These are phyloP conservation scores for Cataglyphis cursor DNA, from an alignment of 2,888 invertebrate species.

Conservation along the genomic window DNA sequence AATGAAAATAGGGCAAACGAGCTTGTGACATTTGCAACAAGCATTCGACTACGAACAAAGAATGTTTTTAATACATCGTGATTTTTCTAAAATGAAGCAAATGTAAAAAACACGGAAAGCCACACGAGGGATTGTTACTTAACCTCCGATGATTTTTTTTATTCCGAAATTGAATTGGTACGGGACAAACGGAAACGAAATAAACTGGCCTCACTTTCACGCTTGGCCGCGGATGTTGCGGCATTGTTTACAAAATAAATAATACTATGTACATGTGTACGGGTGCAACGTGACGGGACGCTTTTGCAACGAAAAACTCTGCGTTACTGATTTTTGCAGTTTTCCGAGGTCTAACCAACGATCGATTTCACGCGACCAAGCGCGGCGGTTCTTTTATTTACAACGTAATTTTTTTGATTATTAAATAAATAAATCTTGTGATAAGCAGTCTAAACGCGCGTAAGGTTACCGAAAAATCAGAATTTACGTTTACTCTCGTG, in stretches of 20 bases:
- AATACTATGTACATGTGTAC: slow-evolving; percentile 50
- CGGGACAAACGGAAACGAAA: slow-evolving; percentile 55
- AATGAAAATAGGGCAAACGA: slow-evolving; percentile 11
- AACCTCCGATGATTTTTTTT: slow-evolving; percentile 46
- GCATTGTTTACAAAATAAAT: slow-evolving; percentile 66
- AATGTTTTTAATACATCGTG: slow-evolving; percentile 25
- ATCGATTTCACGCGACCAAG: slow-evolving; percentile 46
- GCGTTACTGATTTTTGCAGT: slow-evolving; percentile 49
- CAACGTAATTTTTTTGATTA: not conserved
- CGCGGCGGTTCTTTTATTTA: slow-evolving; percentile 45
- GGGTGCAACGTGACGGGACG: slow-evolving; percentile 40
- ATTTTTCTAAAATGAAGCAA: slow-evolving; percentile 55
- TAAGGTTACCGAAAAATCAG: not conserved
- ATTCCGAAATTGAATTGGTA: slow-evolving; percentile 47
- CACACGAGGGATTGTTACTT: slow-evolving; percentile 49
- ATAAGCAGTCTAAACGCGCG: slow-evolving; percentile 10
- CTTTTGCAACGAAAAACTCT: slow-evolving; percentile 52
- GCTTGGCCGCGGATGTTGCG: slow-evolving; percentile 51
- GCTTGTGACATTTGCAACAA: not conserved
- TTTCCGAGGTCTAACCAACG: slow-evolving; percentile 31
- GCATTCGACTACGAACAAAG: slow-evolving; percentile 22
- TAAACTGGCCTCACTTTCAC: slow-evolving; percentile 67
- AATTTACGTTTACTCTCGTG: not conserved
- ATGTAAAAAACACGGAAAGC: slow-evolving; percentile 39
- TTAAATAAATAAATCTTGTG: slow-evolving; percentile 2